A percentile compares a stretch with the other conserved stretches of the same genome.
These are phyloP conservation scores for Papilio aristodemus DNA, from an alignment of 1,140 invertebrate species.

Conservation along the genomic window DNA sequence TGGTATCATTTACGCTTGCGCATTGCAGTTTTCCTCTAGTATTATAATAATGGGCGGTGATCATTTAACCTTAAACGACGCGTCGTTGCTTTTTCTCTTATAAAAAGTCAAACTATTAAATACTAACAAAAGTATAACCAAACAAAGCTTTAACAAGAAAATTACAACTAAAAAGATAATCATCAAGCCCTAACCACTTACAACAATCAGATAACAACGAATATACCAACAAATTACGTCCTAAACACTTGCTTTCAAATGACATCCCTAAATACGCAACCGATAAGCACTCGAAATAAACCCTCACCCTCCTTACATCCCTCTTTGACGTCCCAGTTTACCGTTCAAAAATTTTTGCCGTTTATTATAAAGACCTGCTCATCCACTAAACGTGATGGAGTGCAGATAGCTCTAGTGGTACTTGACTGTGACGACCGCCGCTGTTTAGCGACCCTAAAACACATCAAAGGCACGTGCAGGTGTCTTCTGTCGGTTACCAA, in stretches of 20 bases:
- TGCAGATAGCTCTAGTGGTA: conserved; percentile 48
- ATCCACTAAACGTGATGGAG: conserved; percentile 54
- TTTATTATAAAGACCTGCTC: conserved; percentile 25
- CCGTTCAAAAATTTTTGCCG: background rate
- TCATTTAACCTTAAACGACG: too few relatives aligned
- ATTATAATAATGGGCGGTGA: too few relatives aligned
- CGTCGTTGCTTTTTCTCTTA: too few relatives aligned
- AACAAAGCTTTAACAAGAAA: background rate
- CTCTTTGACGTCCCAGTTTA: conserved; percentile 16
- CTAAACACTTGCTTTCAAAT: conserved; percentile 45
- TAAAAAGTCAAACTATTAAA: too few relatives aligned
- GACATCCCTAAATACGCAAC: conserved; percentile 10
- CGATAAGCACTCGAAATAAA: conserved; percentile 8
- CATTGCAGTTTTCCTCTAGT: too few relatives aligned
- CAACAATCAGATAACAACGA: background rate
- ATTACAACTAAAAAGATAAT: background rate
- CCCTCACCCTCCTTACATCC: conserved; percentile 26
- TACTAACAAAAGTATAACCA: too few relatives aligned
- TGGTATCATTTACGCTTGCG: too few relatives aligned
- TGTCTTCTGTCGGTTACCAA: conserved; percentile 24
- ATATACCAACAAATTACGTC: conserved; percentile 33
- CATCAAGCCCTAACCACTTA: background rate
- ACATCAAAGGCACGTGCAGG: conserved; percentile 40
- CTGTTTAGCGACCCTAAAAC: conserved; percentile 36
- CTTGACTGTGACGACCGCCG: conserved; percentile 45